A percentile compares a stretch with the other conserved stretches of the same genome.
Conservation (phyloP, 2,113 vertebrate species). For the Corapipo altera region DNA sequence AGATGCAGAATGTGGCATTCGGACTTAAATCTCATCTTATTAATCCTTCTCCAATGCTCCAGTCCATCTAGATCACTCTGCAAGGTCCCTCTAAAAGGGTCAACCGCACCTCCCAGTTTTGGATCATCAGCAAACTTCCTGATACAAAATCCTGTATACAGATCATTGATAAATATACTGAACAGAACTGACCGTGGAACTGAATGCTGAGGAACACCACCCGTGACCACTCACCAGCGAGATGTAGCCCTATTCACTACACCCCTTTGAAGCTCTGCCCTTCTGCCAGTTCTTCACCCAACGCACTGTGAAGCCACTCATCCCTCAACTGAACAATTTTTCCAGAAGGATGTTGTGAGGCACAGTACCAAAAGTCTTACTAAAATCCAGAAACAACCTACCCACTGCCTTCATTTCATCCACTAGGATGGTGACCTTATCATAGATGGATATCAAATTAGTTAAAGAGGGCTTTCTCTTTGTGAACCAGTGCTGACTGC, state of each 20-base stretch:
- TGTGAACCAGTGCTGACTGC: background rate
- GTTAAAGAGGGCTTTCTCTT: background rate
- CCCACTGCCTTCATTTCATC: background rate
- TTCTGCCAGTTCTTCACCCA: background rate
- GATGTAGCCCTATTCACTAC: background rate
- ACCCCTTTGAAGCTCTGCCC: background rate
- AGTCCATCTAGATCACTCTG: too few relatives aligned
- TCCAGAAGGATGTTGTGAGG: background rate
- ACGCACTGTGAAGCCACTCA: rapidly evolving
- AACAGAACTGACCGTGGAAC: background rate
- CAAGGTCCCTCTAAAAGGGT: background rate
- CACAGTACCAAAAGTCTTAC: background rate
- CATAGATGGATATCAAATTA: background rate
- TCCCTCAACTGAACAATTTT: background rate
- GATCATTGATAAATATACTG: background rate
- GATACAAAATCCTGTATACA: background rate
- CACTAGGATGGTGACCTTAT: background rate
- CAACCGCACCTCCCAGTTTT: background rate
- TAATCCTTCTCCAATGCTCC: background rate
- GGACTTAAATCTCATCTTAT: background rate
- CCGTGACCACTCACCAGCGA: rapidly evolving
- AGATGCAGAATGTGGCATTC: background rate
- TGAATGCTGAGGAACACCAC: background rate
- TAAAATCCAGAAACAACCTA: background rate
- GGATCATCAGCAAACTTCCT: background rate